phyloP scores from a whole-genome alignment of 2,113 vertebrate genomes.

The Marmota monax region DNA sequence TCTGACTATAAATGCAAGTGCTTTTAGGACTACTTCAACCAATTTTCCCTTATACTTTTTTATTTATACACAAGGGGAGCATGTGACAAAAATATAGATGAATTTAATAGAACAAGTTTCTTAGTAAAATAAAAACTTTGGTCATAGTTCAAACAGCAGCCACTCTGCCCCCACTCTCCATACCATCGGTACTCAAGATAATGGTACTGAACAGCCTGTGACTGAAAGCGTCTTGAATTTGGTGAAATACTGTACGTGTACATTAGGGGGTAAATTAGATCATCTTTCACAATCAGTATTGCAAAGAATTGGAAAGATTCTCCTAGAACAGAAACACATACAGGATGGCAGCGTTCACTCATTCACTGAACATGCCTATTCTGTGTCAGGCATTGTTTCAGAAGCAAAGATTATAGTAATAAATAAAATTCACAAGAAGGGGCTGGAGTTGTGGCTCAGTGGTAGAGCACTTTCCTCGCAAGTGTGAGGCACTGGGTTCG shows the following conservation, averaged over 20 bases:
- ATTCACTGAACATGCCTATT: neutral
- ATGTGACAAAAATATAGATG: neutral
- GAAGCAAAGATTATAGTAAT: neutral
- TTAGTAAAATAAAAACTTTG: neutral
- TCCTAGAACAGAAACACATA: neutral
- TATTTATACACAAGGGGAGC: neutral
- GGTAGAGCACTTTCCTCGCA: no score
- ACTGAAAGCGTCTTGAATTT: neutral
- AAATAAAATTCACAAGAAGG: neutral
- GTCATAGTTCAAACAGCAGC: neutral
- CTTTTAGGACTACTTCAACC: neutral
- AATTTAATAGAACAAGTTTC: neutral
- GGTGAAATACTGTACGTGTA: neutral
- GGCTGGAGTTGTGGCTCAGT: no score
- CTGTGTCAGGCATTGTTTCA: neutral
- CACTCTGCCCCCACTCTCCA: no score
- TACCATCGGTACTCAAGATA: neutral
- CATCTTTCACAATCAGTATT: neutral
- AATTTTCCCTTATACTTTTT: conserved; percentile 13
- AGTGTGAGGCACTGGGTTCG: no score
- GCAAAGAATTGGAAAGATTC: neutral
- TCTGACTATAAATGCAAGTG: neutral
- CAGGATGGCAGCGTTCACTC: neutral
- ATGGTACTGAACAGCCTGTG: neutral
- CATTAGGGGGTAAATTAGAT: neutral